These are phyloP conservation scores for Drosophila quadrilineata DNA, from an alignment of 1,140 invertebrate genomes.

Conservation along the genomic window DNA sequence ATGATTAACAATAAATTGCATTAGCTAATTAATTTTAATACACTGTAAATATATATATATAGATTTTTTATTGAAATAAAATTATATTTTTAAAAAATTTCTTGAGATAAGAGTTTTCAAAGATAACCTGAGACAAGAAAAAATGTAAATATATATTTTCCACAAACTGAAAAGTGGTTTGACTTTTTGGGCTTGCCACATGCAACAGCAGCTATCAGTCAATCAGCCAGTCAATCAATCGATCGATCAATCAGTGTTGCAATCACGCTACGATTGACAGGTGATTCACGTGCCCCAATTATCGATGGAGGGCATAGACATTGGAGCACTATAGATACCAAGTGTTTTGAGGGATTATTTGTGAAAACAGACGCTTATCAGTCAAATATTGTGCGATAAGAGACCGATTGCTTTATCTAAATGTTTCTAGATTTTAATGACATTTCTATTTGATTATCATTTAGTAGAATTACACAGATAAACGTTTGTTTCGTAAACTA, in stretches of 20 bases:
- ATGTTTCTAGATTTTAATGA: slow-evolving; percentile 4
- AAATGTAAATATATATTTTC: too few species aligned
- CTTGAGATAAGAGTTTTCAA: too few species aligned
- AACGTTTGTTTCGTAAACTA: not conserved
- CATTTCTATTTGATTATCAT: slow-evolving; percentile 9
- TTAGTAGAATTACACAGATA: slow-evolving; percentile 20
- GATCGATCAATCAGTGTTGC: slow-evolving; percentile 3
- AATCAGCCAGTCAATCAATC: too few species aligned
- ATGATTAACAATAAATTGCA: too few species aligned
- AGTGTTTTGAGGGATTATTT: not conserved
- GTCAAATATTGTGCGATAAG: slow-evolving; percentile 26
- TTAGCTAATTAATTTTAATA: too few species aligned
- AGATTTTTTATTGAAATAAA: too few species aligned
- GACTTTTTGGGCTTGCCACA: not conserved
- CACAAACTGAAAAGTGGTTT: too few species aligned
- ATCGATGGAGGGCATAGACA: slow-evolving; percentile 9
- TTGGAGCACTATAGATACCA: too few species aligned
- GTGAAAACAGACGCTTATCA: slow-evolving; percentile 30
- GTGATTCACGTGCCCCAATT: slow-evolving; percentile 38
- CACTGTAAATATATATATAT: too few species aligned
- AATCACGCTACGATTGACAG: not conserved
- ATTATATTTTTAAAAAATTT: too few species aligned
- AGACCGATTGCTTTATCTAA: slow-evolving; percentile 7
- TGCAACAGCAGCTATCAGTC: too few species aligned
- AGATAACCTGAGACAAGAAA: too few species aligned